These are phyloP conservation scores for Engraulis encrasicolus DNA, from an alignment of 2,113 vertebrate genomes.

Conservation along the genomic window DNA sequence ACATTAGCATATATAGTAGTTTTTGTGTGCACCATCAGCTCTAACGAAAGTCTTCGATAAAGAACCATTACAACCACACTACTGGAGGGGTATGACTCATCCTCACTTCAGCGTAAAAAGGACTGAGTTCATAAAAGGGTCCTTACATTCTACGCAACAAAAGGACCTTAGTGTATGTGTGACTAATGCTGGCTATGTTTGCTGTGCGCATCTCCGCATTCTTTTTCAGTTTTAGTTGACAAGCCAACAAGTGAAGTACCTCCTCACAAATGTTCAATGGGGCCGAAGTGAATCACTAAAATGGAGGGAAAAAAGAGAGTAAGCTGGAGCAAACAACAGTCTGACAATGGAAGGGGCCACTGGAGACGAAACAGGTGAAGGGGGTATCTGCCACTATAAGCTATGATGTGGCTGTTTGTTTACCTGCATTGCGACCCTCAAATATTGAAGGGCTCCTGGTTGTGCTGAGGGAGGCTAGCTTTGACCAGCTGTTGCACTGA, in stretches of 20 bases:
- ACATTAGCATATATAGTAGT: not conserved
- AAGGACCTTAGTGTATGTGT: not conserved
- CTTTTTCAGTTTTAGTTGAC: conserved; percentile 1
- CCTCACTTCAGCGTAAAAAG: not conserved
- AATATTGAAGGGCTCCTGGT: conserved; percentile 39
- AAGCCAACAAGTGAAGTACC: not conserved
- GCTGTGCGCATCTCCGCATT: conserved; percentile 57
- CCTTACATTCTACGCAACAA: not conserved
- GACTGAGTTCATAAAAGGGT: not conserved
- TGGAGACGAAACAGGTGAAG: not conserved
- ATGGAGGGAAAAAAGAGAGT: not conserved
- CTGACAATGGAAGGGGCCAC: not conserved
- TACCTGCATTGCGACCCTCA: conserved; percentile 21
- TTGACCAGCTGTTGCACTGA: conserved; percentile 31
- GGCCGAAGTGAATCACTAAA: not conserved
- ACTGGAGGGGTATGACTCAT: not conserved
- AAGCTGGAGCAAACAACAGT: not conserved
- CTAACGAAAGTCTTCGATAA: not conserved
- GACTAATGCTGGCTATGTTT: conserved; percentile 34
- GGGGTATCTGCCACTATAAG: not conserved
- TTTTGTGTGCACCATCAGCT: not conserved
- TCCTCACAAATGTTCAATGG: not conserved
- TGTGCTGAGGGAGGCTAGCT: conserved; percentile 27
- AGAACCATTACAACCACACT: not conserved
- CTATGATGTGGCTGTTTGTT: conserved; percentile 27